Conservation (phyloP, 2,113 vertebrate species). For the Calidris pygmaea region DNA sequence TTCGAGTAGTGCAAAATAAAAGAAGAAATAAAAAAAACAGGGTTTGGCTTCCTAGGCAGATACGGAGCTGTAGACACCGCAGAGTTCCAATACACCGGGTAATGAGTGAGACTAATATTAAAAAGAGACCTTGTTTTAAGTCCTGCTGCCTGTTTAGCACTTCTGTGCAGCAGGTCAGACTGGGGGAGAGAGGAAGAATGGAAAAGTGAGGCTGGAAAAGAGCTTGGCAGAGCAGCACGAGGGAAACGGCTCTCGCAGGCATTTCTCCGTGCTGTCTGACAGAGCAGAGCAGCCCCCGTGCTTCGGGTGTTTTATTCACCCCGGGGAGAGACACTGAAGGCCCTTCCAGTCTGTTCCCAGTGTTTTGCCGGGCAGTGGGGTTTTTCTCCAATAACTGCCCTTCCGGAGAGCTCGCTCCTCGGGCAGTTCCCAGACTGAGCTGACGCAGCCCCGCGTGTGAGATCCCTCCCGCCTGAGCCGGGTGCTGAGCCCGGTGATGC, state of each 20-base stretch:
- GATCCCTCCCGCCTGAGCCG: neutral
- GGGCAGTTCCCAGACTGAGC: neutral
- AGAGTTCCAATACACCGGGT: fast-evolving
- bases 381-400: neutral
- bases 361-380: neutral
- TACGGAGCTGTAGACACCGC: neutral
- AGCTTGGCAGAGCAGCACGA: neutral
- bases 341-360: neutral
- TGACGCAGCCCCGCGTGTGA: fast-evolving
- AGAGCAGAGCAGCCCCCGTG: neutral
- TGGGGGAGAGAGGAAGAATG: neutral
- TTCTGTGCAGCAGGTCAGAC: neutral
- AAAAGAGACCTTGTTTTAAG: neutral
- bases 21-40: neutral
- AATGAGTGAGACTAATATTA: neutral
- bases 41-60: neutral
- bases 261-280: fast-evolving
- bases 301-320: neutral
- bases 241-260: neutral
- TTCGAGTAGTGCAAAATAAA: neutral
- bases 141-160: neutral
- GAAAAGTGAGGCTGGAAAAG: neutral
- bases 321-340: neutral
- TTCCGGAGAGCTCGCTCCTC: neutral
- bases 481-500: neutral